Evolutionary conservation across 2,888 invertebrate genomes (phyloP), one percentile per base, ranked within the genome.

Genomic region (Teleiodes luculella): DNA sequence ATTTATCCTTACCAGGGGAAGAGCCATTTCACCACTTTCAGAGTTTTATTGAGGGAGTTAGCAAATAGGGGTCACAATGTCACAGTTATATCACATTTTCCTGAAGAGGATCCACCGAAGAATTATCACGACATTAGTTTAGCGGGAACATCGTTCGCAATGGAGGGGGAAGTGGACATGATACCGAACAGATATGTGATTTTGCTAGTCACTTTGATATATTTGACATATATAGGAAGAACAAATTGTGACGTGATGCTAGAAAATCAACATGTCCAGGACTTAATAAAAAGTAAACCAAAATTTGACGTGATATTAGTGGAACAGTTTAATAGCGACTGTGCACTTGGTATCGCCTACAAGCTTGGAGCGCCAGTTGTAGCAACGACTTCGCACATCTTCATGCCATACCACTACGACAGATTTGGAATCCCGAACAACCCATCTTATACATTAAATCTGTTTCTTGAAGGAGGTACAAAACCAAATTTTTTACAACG

Each of bases 271-370:
- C 59, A 69, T 54, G 86, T 91, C 36, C 80, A 78, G 64, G 55
- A 72, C 53, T 68, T 91, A 33, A 66, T 90, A n/a, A 76, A 80
- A 41, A 66, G 70, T 1, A 83, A 86, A 58, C 76, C 83, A 2
- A 91, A 91, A 47, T 95, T 92, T 66, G 95, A 96, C 74, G 74
- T 95, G 0, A 86, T 94, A 5, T 72, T 95, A 0, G 82, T 92
- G 52, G 95, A 95, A 77, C 91, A 91, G 54, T 95, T 95, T 70
- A 94, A 94, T 61, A 91, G 91, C 48, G 94, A 95, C 67, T 95
- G 95, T 70, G 92, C 92, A 71, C 77, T 94, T 61, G 93, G 92
- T 1, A 74, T 95, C 31, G 92, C 92, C 0, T 87, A 93, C 65
- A 91, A 92, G 62, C 87, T 94, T 11, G 76, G 90, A 41, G 92